phyloP scores from a whole-genome alignment of 2,797 vertebrate genomes.

The Megaceryle alcyon region DNA sequence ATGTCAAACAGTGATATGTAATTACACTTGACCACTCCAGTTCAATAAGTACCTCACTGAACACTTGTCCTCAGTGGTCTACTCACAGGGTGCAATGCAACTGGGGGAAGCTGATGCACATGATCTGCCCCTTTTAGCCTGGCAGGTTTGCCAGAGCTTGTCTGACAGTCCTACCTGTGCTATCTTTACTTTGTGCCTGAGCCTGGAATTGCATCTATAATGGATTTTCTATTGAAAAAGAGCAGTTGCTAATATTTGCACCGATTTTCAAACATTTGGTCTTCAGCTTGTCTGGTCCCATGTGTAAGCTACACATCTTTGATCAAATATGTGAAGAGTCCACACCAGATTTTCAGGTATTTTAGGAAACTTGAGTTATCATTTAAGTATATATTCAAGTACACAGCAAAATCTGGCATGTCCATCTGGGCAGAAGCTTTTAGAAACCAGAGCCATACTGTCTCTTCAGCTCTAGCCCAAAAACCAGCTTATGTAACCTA shows the following conservation, averaged over 20 bases:
- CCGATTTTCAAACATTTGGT: background rate
- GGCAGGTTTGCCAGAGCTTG: background rate
- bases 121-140: background rate
- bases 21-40: background rate
- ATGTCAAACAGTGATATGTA: background rate
- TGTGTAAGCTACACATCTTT: background rate
- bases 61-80: background rate
- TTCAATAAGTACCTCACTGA: background rate
- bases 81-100: background rate
- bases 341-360: background rate
- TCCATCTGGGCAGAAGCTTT: background rate
- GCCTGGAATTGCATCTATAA: background rate
- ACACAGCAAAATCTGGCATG: background rate
- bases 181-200: background rate
- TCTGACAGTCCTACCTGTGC: background rate
- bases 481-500: background rate
- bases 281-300: background rate
- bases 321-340: background rate
- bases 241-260: background rate
- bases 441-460: background rate
- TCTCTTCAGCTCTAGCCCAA: background rate
- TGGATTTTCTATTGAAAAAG: background rate
- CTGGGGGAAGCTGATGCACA: rapidly evolving
- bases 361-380: background rate
- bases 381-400: background rate